phyloP scores from a whole-genome alignment of 2,888 invertebrate species.

The Heliconius hortense region DNA sequence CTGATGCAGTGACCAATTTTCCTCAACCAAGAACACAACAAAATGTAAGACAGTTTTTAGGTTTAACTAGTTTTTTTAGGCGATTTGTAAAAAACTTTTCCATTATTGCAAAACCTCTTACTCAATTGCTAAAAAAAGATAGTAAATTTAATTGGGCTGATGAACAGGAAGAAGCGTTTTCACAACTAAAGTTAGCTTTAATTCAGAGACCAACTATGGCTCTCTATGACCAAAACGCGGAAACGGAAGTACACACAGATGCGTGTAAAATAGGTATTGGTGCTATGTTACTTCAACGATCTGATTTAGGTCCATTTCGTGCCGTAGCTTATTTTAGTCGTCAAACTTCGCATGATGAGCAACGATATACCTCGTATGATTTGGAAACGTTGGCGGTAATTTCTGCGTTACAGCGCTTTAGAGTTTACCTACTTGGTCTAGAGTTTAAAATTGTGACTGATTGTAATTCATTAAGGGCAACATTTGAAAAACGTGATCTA shows the following conservation, averaged over 20 bases:
- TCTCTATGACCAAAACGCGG: constrained; percentile 47
- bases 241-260: constrained; percentile 53
- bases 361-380: constrained; percentile 44
- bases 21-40: constrained; percentile 40
- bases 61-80: constrained; percentile 42
- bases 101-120: constrained; percentile 41
- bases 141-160: constrained; percentile 37
- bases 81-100: constrained; percentile 43
- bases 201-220: constrained; percentile 45
- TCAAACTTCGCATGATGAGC: constrained; percentile 43
- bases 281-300: constrained; percentile 48
- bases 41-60: constrained; percentile 44
- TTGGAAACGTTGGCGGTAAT: constrained; percentile 46
- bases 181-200: constrained; percentile 9
- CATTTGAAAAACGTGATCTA: constrained; percentile 48
- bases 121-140: constrained; percentile 40
- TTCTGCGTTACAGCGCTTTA: constrained; percentile 47
- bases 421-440: constrained; percentile 48
- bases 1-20: constrained; percentile 37
- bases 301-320: constrained; percentile 30
- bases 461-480: constrained; percentile 49
- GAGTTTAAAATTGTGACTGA: constrained; percentile 45
- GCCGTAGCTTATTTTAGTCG: constrained; percentile 46
- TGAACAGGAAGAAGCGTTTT: constrained; percentile 20
- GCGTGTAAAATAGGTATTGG: constrained; percentile 49